Percentiles rank a stretch among this genome's conserved stretches.
phyloP scores from a whole-genome alignment of 2,888 invertebrate genomes.

The Lasioglossum pauxillum region DNA sequence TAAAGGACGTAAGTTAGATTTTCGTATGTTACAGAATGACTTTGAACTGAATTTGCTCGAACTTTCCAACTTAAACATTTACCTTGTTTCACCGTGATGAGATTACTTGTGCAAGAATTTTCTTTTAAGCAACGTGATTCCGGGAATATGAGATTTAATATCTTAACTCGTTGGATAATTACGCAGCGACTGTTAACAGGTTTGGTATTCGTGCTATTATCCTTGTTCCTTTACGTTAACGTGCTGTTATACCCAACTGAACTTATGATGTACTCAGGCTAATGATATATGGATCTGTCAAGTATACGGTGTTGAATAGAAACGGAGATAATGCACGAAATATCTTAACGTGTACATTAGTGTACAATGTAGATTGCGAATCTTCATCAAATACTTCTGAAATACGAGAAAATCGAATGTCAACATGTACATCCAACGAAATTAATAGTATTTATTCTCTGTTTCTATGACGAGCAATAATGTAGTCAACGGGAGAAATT shows the following conservation, averaged over 20 bases:
- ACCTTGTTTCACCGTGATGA: neutral
- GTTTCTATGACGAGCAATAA: neutral
- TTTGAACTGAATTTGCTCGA: conserved; percentile 1
- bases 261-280: neutral
- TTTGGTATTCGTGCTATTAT: neutral
- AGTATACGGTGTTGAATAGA: neutral
- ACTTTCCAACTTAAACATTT: conserved; percentile 2
- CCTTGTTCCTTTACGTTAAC: neutral
- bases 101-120: neutral
- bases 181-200: neutral
- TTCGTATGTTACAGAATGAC: neutral
- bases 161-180: conserved; percentile 3
- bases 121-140: neutral
- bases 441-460: neutral
- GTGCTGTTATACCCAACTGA: neutral
- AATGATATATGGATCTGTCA: conserved; percentile 6
- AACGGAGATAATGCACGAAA: neutral
- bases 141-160: neutral
- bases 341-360: neutral
- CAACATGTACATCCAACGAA: neutral
- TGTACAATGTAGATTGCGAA: too few species aligned
- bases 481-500: too few species aligned
- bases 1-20: neutral
- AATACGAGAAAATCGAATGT: neutral
- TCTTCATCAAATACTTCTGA: neutral